Evolutionary conservation across 2,113 vertebrate species (phyloP).

Genomic region (Ammodytes dubius): DNA sequence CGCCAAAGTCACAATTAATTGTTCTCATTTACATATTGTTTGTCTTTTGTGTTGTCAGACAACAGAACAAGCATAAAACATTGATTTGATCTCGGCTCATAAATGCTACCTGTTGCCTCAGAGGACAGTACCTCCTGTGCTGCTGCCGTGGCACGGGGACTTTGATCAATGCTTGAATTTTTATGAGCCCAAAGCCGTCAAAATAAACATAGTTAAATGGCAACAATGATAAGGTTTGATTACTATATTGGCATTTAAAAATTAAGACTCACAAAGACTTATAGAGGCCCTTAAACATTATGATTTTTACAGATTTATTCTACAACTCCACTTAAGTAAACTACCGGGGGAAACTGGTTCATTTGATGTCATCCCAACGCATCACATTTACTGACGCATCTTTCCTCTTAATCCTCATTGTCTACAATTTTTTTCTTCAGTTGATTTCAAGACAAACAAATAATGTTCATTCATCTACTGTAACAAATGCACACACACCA

Average conservation of each 20-base stretch:
- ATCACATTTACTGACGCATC: background rate
- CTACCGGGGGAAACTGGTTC: background rate
- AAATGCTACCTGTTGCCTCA: background rate
- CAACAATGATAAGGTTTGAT: background rate
- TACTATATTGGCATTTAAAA: constrained; percentile 27
- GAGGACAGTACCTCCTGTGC: background rate
- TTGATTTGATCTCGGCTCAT: background rate
- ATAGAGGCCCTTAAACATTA: constrained; percentile 12
- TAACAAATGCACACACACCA: constrained; percentile 40
- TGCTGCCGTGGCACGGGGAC: background rate
- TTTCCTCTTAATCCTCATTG: constrained; percentile 1
- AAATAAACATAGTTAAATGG: constrained; percentile 25
- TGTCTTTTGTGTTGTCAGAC: background rate
- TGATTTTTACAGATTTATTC: constrained; percentile 42
- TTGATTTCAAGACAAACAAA: constrained; percentile 33
- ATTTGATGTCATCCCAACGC: constrained; percentile 28
- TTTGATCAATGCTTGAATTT: constrained; percentile 2
- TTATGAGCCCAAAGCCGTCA: background rate
- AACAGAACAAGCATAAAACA: background rate
- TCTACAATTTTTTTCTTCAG: background rate
- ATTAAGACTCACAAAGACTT: background rate
- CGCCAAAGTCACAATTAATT: background rate
- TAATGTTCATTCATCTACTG: constrained; percentile 18
- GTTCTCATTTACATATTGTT: background rate
- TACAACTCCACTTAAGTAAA: constrained; percentile 15